phyloP scores from a whole-genome alignment of 2,113 vertebrate genomes.

The Dasyurus viverrinus region DNA sequence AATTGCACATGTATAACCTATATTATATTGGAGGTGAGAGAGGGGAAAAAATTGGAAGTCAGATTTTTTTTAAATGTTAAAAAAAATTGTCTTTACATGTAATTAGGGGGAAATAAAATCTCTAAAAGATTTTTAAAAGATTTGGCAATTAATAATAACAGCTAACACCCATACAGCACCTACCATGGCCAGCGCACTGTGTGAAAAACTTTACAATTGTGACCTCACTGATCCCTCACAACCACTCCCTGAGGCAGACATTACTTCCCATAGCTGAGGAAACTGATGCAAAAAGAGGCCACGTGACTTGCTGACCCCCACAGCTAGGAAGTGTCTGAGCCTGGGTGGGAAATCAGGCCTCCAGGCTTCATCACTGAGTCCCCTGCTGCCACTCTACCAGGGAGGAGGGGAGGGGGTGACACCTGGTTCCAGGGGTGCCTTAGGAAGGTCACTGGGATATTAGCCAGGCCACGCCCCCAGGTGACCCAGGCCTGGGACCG shows the following conservation, averaged over 20 bases:
- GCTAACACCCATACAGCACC: too few species aligned
- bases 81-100: too few species aligned
- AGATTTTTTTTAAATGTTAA: too few species aligned
- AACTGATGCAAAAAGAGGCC: background rate
- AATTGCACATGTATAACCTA: too few species aligned
- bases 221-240: background rate
- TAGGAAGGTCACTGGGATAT: background rate
- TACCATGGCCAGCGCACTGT: background rate
- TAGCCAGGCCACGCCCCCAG: background rate
- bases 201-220: background rate
- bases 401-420: too few species aligned
- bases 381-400: background rate
- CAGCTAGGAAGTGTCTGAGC: background rate
- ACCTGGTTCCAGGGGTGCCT: too few species aligned
- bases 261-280: background rate
- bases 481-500: too few species aligned
- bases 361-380: background rate
- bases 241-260: background rate
- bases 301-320: background rate
- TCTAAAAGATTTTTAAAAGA: too few species aligned
- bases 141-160: too few species aligned
- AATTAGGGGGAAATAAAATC: too few species aligned
- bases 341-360: background rate
- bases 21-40: too few species aligned
- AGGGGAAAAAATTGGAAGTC: too few species aligned